phyloP scores from a whole-genome alignment of 2,888 invertebrate species.

The Piscicola geometra region DNA sequence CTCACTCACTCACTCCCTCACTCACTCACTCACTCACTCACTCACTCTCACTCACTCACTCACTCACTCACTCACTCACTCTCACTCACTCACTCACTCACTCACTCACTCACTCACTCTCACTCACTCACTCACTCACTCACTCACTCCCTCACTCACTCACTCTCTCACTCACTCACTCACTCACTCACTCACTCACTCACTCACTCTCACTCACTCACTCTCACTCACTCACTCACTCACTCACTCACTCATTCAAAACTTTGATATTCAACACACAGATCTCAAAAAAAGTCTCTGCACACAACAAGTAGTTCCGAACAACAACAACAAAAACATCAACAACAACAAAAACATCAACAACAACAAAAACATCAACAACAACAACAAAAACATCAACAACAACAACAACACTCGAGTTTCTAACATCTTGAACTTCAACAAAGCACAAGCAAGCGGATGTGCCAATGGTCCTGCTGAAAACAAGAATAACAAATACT shows the following conservation, averaged over 20 bases:
- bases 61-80: slow-evolving; percentile 3
- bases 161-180: background rate
- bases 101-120: background rate
- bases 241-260: slow-evolving; percentile 6
- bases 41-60: background rate
- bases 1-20: background rate
- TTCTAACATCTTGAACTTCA: too few relatives aligned
- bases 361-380: too few relatives aligned
- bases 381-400: too few relatives aligned
- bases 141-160: slow-evolving; percentile 12
- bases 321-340: too few relatives aligned
- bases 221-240: background rate
- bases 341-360: too few relatives aligned
- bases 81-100: slow-evolving; percentile 4
- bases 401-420: too few relatives aligned
- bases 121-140: slow-evolving; percentile 21
- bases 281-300: background rate
- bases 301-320: background rate
- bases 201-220: slow-evolving; percentile 6
- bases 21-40: background rate
- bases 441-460: too few relatives aligned
- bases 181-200: background rate
- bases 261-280: too few relatives aligned
- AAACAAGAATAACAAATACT: background rate
- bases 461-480: background rate